Base-by-base conservation (phyloP, 2,113 vertebrate species). In the Oplegnathus fasciatus region DNA sequence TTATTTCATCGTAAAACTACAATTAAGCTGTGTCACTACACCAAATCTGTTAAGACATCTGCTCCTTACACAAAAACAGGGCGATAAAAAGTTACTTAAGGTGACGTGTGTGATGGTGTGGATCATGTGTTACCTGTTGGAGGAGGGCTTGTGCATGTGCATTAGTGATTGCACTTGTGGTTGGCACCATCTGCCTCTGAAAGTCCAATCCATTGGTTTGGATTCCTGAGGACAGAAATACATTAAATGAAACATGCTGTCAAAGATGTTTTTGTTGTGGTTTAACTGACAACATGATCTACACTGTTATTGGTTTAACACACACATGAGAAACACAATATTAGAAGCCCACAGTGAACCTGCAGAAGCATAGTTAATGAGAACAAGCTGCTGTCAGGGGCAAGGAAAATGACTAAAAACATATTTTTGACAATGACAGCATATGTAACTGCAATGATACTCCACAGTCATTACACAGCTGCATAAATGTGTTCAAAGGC, bases 151-250 rank as follows among this genome's bases (percentile, higher is more conserved):
- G 98, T 94, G 98, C 97, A 84, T 99, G 98, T 94, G 98, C 98
- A 89, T 97, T 98, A 90, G 98, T 97, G 94, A 99, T 97, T 89
- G 98, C 96, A 93, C 96, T 97, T 94, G 97, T 96, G 90, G 97
- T 96, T 85, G 97, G 96, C 95, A 98, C 96, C 76, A 95, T 95
- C 94, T 98, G 98, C 95, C 99, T 98, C 87, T 98, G 97, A 96
- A 99, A 99, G 96, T 99, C 98, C 96, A 99, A 96, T 93, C 98
- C 98, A 87, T 99, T 99, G 86, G 95, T 98, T 94, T 99, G 98
- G 70, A 98, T 97, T 96, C 97, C 98, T 99, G 75, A 72, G 60
- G 89, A 91, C 14, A 89, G n/a, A 93, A 88, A 83, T 9, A 40
- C 22, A 82, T 30, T 57, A 77, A 40, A 79, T 90, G 37, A 67